Evolutionary conservation across 2,113 vertebrate species (phyloP), one percentile per base, ranked within the genome.

Genomic region (Dasypus novemcinctus): DNA sequence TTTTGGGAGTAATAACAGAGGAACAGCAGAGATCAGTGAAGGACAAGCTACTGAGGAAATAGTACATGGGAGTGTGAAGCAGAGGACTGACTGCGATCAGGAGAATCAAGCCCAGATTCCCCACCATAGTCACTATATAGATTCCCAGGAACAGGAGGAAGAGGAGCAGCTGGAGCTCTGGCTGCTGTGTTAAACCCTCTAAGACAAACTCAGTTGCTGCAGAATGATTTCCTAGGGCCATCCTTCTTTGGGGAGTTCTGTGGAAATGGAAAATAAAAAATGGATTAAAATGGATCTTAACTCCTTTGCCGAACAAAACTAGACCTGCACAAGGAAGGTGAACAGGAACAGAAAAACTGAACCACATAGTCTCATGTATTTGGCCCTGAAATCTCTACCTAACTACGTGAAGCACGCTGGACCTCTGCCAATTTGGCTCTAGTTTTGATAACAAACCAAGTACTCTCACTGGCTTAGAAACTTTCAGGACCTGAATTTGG

Each of bases 31-130:
- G 27, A 52, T 93, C 31, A 3, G 68, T 38, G 36, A 96, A 88
- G 15, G 91, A 93, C 38, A 95, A 86, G 3, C 15, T 88, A 29
- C 84, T 61, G 41, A 96, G 88, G 18, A 96, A 57, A 57, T 57
- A 85, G 78, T 95, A 84, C 94, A 74, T 94, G 64, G 82, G 87
- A 4, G 63, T 91, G 46, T 94, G 91, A 11, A 95, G 91, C 13
- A 15, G 36, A 38, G 43, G 21, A 8, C 49, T 80, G 13, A 57
- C 18, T 57, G 54, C 54, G 21, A 57, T 57, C 54, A 57, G 20
- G 54, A 57, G 54, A 21, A 20, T 57, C 54, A 57, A 57, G 54
- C 54, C 54, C 54, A 57, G 54, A 18, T 21, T 57, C 20, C 54
- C 17, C 18, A 31, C 6, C 2, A 13, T 41, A 52, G 68, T 96